Conservation (phyloP, 2,113 vertebrate genomes). For the Prinia subflava region DNA sequence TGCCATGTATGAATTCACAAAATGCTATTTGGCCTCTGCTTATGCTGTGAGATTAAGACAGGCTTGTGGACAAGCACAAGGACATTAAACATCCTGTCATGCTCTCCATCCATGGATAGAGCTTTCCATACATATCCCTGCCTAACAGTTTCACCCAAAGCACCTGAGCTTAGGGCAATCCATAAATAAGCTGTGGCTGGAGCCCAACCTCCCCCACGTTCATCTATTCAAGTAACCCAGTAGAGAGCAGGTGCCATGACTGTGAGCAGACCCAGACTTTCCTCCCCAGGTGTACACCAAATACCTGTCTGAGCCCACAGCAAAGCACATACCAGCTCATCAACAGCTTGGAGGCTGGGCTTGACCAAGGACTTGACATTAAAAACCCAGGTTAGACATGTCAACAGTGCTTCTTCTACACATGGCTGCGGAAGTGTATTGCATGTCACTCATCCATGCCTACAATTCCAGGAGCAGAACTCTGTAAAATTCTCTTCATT, state of each 20-base stretch:
- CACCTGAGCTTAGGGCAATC: not conserved
- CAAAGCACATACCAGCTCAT: not conserved
- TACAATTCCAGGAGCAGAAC: not conserved
- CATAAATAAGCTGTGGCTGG: not conserved
- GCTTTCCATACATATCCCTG: not conserved
- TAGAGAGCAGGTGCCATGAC: not conserved
- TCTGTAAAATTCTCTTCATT: not conserved
- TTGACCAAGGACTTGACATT: not conserved
- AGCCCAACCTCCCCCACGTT: rapidly evolving
- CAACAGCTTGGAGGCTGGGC: not conserved
- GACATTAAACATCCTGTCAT: not conserved
- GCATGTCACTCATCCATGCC: not conserved
- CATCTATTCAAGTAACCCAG: not conserved
- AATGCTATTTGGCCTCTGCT: not conserved
- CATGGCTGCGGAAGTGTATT: not conserved
- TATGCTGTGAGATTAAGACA: not conserved
- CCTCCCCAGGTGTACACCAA: not conserved
- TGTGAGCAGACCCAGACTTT: not conserved
- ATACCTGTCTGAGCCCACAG: not conserved
- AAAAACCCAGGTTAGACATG: not conserved
- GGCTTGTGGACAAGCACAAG: not conserved
- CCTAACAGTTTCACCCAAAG: not conserved
- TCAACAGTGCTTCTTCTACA: not conserved
- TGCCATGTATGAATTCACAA: not conserved
- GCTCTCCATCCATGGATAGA: not conserved